Evolutionary conservation across 2,797 vertebrate species (phyloP).

Genomic region (Channa striata): DNA sequence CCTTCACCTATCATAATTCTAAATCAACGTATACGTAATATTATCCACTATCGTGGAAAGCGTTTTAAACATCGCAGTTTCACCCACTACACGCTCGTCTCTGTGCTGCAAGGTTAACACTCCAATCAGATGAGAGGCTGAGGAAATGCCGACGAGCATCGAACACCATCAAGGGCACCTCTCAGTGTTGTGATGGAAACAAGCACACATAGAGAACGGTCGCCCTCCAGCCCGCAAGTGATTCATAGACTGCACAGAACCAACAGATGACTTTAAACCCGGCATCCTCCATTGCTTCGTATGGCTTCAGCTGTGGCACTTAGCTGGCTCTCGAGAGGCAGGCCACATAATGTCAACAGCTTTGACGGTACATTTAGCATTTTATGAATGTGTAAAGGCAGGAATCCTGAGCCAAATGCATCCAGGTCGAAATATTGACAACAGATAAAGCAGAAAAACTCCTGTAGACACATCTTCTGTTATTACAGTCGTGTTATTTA

Average conservation of each 20-base stretch:
- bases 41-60: conserved; percentile 1
- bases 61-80: conserved; percentile 37
- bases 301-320: conserved; percentile 52
- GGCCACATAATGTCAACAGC: conserved; percentile 42
- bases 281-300: conserved; percentile 46
- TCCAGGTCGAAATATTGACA: conserved; percentile 1
- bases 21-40: background rate
- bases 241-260: conserved; percentile 61
- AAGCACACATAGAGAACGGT: conserved; percentile 62
- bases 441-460: background rate
- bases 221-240: conserved; percentile 58
- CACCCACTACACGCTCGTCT: conserved; percentile 9
- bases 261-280: conserved; percentile 63
- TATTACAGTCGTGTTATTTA: conserved; percentile 6
- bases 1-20: conserved; percentile 10
- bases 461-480: background rate
- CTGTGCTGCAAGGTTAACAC: conserved; percentile 50
- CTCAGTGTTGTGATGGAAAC: conserved; percentile 72
- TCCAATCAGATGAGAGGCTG: conserved; percentile 43
- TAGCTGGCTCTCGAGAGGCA: conserved; percentile 45
- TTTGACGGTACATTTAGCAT: conserved; percentile 30
- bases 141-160: conserved; percentile 66
- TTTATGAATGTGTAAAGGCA: conserved; percentile 26
- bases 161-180: conserved; percentile 76
- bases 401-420: conserved; percentile 1